Evolutionary conservation across 37 sponge, comb jelly and placozoan genomes (phyloP).

Genomic region (Geodia barretti): DNA sequence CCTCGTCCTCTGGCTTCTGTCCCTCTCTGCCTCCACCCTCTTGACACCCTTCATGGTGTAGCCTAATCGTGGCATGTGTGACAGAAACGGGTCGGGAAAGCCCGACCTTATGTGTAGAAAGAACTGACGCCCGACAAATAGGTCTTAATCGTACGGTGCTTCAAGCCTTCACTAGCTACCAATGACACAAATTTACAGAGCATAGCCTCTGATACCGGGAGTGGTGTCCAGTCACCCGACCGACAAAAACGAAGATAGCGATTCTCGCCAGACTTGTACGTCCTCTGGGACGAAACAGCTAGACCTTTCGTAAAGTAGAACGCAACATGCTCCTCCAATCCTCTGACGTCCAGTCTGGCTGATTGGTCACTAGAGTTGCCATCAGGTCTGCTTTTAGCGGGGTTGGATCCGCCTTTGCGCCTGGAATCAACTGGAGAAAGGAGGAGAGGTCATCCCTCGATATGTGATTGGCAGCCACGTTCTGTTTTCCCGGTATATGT

Average conservation of each 20-base stretch:
- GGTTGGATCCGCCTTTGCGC: not conserved
- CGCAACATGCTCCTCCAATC: not conserved
- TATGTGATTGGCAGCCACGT: conserved; percentile 33
- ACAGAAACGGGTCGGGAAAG: conserved; percentile 2
- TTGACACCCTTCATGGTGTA: conserved; percentile 24
- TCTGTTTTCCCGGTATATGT: conserved; percentile 54
- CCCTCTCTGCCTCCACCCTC: conserved; percentile 8
- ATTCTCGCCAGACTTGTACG: no score
- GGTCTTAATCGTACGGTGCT: conserved; percentile 24
- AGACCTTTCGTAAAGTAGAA: conserved; percentile 19
- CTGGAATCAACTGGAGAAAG: conserved; percentile 26
- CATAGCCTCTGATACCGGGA: not conserved
- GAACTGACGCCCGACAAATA: conserved; percentile 16
- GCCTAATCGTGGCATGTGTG: not conserved
- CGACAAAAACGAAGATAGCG: conserved; percentile 3
- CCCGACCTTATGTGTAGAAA: conserved; percentile 11
- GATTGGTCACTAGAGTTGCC: not conserved
- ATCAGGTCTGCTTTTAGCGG: conserved; percentile 5
- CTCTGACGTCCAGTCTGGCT: conserved; percentile 26
- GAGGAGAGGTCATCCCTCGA: conserved; percentile 36
- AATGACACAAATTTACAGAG: conserved; percentile 9
- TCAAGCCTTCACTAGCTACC: not conserved
- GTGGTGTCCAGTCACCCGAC: not conserved
- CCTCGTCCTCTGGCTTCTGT: not conserved
- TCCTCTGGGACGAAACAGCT: conserved; percentile 13